Evolutionary conservation across 1,140 invertebrate species (phyloP), one percentile per base, ranked within the genome.

Genomic region (Antheraea pernyi): DNA sequence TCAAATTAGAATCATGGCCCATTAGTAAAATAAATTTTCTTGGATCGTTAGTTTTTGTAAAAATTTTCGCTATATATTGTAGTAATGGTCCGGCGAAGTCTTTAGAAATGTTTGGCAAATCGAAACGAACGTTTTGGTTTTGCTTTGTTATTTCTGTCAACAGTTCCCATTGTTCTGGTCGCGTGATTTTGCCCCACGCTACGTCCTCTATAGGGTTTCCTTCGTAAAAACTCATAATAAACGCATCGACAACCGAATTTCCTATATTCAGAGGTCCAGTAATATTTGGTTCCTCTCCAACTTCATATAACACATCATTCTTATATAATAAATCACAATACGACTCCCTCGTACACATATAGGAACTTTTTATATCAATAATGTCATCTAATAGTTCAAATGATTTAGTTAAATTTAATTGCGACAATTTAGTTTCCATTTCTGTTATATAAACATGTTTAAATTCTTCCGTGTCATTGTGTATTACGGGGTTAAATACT

Each of bases 211-310:
- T 36, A 0, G 78, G 71, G 59, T 74, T 75, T 0, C 86, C 88
- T 72, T 89, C 83, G 46, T 89, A 91, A 59, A 81, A 89, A 46
- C 83, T 80, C 89, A 91, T 91, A n/a, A 86, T 59, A 72, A 89
- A 91, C 0, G 79, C 70, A 68, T 91, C 89, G 8, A 89, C 76
- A 36, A 85, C 73, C 0, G 73, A 65, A 70, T 90, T 91, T 5
- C 78, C 78, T 10, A 85, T 73, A 13, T 67, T 70, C 11, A 91
- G 72, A 8, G 89, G 83, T 13, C 89, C 89, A 19, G 70, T 65
- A 7, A 89, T 59, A 67, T 87, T 68, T 0, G 86, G 86, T 72
- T 90, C 85, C 58, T 81, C 60, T 0, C 82, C 83, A 61, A 78
- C 37, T 80, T 77, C 66, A 62, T 78, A 80, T 19, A 78, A 58